phyloP scores from a whole-genome alignment of 2,113 vertebrate species.

The Leptodactylus fuscus region DNA sequence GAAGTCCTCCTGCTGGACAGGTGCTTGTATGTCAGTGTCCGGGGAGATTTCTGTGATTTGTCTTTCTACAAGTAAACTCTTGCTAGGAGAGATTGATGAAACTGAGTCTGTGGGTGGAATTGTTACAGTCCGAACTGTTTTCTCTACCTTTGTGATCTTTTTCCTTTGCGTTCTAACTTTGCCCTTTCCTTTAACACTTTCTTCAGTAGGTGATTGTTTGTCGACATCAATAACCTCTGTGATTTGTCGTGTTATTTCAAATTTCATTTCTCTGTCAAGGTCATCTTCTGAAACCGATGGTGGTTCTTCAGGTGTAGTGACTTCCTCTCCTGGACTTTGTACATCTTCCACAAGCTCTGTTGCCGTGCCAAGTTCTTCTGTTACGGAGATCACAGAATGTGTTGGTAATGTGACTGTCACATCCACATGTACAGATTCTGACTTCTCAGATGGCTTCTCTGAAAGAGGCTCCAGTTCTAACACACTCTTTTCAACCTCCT shows the following conservation, averaged over 20 bases:
- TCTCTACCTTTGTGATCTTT: conserved; percentile 17
- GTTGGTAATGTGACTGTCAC: not conserved
- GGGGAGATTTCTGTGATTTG: no score
- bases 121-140: not conserved
- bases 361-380: not conserved
- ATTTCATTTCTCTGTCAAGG: not conserved
- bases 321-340: not conserved
- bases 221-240: not conserved
- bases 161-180: conserved; percentile 22
- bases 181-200: not conserved
- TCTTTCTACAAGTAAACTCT: no score
- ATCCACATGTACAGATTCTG: not conserved
- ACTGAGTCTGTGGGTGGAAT: no score
- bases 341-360: not conserved
- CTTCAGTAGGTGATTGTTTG: not conserved
- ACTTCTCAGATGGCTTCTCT: not conserved
- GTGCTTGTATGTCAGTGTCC: no score
- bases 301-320: not conserved
- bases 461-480: not conserved
- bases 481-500: not conserved
- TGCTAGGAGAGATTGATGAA: no score
- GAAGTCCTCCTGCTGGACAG: no score
- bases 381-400: not conserved
- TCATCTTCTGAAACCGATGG: not conserved
- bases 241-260: not conserved